Conservation (phyloP, 2,888 invertebrate species). For the Pristionchus japonicus region DNA sequence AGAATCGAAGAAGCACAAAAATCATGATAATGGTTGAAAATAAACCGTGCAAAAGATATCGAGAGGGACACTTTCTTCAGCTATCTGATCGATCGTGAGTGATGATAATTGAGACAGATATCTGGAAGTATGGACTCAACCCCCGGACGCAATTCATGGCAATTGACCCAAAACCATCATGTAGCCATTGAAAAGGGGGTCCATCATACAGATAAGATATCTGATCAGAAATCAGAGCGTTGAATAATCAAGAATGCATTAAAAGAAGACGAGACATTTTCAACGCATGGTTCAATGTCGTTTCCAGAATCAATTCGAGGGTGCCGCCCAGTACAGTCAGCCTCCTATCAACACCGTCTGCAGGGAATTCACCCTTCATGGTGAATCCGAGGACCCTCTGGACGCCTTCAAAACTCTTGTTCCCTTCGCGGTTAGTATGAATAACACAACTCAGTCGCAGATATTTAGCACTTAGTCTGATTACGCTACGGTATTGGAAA, state of each 20-base stretch:
- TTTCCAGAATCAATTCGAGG: conserved; percentile 4
- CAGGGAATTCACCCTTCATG: background rate
- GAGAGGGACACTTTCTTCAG: conserved; percentile 16
- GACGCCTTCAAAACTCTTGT: background rate
- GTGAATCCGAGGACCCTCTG: background rate
- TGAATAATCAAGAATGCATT: background rate
- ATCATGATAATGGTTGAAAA: no score
- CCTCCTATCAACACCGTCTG: background rate
- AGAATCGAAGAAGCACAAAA: no score
- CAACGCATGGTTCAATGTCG: no score
- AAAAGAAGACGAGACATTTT: no score
- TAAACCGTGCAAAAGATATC: no score
- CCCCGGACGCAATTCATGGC: no score
- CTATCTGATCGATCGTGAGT: conserved; percentile 28
- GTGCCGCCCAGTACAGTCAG: conserved; percentile 29
- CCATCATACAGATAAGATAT: no score
- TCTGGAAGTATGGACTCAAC: no score
- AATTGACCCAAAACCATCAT: no score
- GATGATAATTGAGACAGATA: background rate
- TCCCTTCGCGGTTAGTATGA: background rate
- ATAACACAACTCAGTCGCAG: background rate
- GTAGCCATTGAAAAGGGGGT: no score
- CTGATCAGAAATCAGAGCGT: background rate
- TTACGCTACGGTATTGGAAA: background rate
- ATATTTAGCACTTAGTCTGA: no score